Evolutionary conservation across 2,797 vertebrate genomes (phyloP), one percentile per base, ranked within the genome.

Genomic region (Hypotaenidia okinawae): DNA sequence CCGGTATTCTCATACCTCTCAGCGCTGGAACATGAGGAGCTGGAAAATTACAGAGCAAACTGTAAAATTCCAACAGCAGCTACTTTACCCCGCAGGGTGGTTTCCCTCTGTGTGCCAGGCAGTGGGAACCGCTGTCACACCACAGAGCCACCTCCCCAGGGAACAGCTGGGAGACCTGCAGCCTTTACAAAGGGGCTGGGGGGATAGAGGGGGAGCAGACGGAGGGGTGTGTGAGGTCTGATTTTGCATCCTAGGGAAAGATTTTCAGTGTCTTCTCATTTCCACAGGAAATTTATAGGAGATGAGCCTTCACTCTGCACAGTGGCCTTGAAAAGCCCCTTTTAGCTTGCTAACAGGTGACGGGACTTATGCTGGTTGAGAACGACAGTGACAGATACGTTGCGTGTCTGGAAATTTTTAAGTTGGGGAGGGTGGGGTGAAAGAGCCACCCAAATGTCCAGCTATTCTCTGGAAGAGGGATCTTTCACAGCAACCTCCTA

Each of bases 11-110:
- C 83, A 69, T 49, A 81, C 85, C 80, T 91, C 81, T 87, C 52
- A 51, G 78, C 9, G 2, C 76, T 87, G 81, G 79, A 92, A 89
- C 73, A 69, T 11, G 47, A 95, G 89, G 73, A 90, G 82, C 93
- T 95, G 95, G 97, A 97, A 97, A 97, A 97, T 89, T 86, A 97
- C 97, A 94, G 94, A 77, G 66, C 41, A 45, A 84, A 57, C 39
- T 51, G 96, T 96, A 93, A 95, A 97, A 96, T 97, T 97, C 96
- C 96, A 89, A 45, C 76, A 5, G 67, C 73, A 68, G 77, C 80
- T 80, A 59, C 51, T 87, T 59, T 27, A 37, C 80, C 78, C 52
- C 3, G 19, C 27, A 16, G 68, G 74, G n/a, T 93, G 89, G 41
- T 92, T 94, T 72, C 84, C 84, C 61, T 81, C 10, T 13, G 0